A percentile compares a stretch with the other conserved stretches of the same genome.
Evolutionary conservation across 2,113 vertebrate genomes (phyloP).

Genomic region (Monopterus albus): DNA sequence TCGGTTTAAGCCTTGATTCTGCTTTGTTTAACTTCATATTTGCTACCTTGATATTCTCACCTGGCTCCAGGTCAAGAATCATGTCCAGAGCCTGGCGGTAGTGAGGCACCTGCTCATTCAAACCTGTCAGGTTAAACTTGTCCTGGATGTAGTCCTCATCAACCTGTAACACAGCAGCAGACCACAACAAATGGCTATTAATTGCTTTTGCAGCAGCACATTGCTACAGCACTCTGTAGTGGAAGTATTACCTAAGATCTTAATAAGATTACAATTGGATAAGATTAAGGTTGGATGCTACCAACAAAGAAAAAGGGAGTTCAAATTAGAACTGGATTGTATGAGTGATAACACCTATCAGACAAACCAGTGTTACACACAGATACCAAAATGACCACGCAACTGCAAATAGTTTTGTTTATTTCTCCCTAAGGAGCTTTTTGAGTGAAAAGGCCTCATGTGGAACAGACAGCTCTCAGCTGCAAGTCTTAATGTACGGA

Average conservation of each 20-base stretch:
- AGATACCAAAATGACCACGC: background rate
- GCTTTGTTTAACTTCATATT: background rate
- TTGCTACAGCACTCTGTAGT: background rate
- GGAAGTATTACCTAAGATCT: constrained; percentile 38
- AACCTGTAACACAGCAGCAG: constrained; percentile 78
- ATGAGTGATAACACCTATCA: background rate
- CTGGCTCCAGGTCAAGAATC: constrained; percentile 93
- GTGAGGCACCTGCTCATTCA: constrained; percentile 94
- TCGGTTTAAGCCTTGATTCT: background rate
- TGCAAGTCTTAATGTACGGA: background rate
- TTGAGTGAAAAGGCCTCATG: background rate
- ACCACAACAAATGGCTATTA: constrained; percentile 3
- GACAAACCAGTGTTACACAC: background rate
- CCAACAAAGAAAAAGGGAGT: constrained; percentile 25
- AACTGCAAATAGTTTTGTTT: background rate
- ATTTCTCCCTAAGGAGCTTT: background rate
- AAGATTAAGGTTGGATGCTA: too few relatives aligned
- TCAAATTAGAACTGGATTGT: constrained; percentile 40
- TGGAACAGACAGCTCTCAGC: background rate
- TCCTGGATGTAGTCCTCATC: constrained; percentile 96
- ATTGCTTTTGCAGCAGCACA: constrained; percentile 12
- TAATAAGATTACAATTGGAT: constrained; percentile 59
- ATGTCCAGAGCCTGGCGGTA: constrained; percentile 93
- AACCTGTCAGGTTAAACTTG: constrained; percentile 92
- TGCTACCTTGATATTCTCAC: constrained; percentile 67